Base-by-base conservation (phyloP, 1,140 invertebrate genomes). In the Plodia interpunctella region DNA sequence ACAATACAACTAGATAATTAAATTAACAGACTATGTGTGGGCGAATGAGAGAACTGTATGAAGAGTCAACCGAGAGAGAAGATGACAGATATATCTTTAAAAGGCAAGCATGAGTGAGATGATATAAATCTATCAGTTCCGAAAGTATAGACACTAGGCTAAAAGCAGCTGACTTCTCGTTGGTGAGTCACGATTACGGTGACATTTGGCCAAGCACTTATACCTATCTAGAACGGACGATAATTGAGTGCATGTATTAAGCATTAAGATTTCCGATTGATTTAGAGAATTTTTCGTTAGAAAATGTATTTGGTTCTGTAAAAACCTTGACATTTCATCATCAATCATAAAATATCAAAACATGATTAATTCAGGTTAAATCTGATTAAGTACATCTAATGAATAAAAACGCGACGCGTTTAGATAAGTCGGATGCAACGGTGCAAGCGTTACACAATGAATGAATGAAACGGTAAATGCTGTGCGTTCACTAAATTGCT, bases 391-490 rank as follows among this genome's bases (percentile, higher is more conserved):
- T 15, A 10, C 1, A 6, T 15, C 38, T n/a, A 44, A 17, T 44
- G 38, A 15, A 10, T 44, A 44, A 44, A 15, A 44, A 44, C 30
- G 38, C 38, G 38, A 44, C 13, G 38, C 1, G 0, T 5, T 15
- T 44, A 44, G 13, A 15, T 44, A 32, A 32, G 10, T 32, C 8
- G 11, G 30, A 32, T 32, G 30, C 30, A 32, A 44, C 38, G 38
- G n/a, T 44, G 15, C 13, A 15, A 44, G 13, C 38, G 8, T 44
- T 44, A 15, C 38, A 44, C 38, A 44, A 44, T 44, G 8, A 1
- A 78, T 86, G 84, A 87, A 87, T 88, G 83, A 80, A 83, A 76
- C 70, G 70, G 70, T 78, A 85, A 87, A 85, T 74, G 74, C 76
- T 77, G 69, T 78, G 79, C 74, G 72, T 85, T 85, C 73, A 84